phyloP scores from a whole-genome alignment of 2,888 invertebrate genomes.

The Caenorhabditis wallacei region DNA sequence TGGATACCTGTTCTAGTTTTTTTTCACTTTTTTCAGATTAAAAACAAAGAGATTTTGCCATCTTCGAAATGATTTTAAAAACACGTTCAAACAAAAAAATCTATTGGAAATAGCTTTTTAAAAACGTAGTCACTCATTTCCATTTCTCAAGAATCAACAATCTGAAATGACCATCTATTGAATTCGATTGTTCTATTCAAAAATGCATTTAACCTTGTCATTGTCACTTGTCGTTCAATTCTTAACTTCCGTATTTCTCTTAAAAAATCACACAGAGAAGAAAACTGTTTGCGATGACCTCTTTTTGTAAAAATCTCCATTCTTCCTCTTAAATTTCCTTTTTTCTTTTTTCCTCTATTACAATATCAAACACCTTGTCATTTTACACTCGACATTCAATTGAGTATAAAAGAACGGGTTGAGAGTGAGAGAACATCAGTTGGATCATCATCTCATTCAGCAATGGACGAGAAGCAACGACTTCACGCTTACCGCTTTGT shows the following conservation, averaged over 20 bases:
- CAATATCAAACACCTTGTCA: slow-evolving; percentile 30
- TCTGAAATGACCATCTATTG: no score
- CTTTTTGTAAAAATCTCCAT: slow-evolving; percentile 35
- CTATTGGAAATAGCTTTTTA: no score
- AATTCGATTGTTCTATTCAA: not conserved
- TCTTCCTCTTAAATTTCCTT: slow-evolving; percentile 6
- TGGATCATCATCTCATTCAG: slow-evolving; percentile 30
- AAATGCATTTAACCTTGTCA: not conserved
- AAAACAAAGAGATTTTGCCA: no score
- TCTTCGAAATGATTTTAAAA: no score
- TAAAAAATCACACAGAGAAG: slow-evolving; percentile 37
- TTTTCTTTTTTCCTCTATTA: slow-evolving; percentile 20
- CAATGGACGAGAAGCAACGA: slow-evolving; percentile 63
- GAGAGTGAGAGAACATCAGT: slow-evolving; percentile 34
- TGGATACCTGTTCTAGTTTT: no score
- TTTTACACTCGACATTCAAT: slow-evolving; percentile 34
- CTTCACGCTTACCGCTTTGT: slow-evolving; percentile 66
- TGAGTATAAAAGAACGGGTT: slow-evolving; percentile 58
- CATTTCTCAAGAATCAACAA: no score
- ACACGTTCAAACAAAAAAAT: no score
- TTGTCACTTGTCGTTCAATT: not conserved
- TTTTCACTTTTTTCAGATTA: no score
- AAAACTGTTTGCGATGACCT: slow-evolving; percentile 43
- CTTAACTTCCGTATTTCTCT: slow-evolving; percentile 14
- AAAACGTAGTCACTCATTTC: no score